Base-by-base conservation (phyloP, 2,113 vertebrate genomes). In the Lutjanus erythropterus region DNA sequence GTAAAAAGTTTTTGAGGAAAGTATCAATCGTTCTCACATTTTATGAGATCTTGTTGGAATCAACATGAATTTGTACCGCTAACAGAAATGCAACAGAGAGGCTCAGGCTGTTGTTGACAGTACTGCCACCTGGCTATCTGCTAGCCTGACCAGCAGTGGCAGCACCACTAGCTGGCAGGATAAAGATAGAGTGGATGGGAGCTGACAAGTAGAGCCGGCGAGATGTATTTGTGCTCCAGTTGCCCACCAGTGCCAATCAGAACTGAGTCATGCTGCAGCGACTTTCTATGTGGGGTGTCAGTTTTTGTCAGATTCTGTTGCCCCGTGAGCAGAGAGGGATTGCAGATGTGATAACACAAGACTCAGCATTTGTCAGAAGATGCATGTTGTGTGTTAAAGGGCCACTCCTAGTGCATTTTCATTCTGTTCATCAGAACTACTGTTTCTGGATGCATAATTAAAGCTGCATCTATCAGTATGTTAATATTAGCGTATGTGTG, bases 161-260 rank as follows among this genome's bases (percentile, higher is more conserved):
- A 85, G 83, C 78, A 61, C 67, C 56, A 59, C 58, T 21, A 47
- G 50, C 65, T 37, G 47, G 67, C 59, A 61, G 25, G 9, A 75
- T 67, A 67, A 76, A 88, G 77, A 87, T 15, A 65, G 73, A 81
- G 67, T 67, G 78, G 76, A 89, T 82, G 78, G 69, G 59, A 76
- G 75, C 60, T 87, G 89, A 88, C 83, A 86, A 78, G 82, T 53
- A 2, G 71, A 79, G 80, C 41, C 44, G 72, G 52, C 77, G 31
- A 66, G 46, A 73, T 6, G 35, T 55, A 56, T 87, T 74, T 77
- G 70, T 80, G 80, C 77, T 84, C 69, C 35, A 55, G 68, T 71
- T 76, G 85, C 76, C 78, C 72, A 75, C 80, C 71, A 50, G 75
- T 41, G 73, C 53, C 81, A 82, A 79, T 83, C 85, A 78, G 65